phyloP scores from a whole-genome alignment of 2,113 vertebrate species.

The Ciconia maguari region DNA sequence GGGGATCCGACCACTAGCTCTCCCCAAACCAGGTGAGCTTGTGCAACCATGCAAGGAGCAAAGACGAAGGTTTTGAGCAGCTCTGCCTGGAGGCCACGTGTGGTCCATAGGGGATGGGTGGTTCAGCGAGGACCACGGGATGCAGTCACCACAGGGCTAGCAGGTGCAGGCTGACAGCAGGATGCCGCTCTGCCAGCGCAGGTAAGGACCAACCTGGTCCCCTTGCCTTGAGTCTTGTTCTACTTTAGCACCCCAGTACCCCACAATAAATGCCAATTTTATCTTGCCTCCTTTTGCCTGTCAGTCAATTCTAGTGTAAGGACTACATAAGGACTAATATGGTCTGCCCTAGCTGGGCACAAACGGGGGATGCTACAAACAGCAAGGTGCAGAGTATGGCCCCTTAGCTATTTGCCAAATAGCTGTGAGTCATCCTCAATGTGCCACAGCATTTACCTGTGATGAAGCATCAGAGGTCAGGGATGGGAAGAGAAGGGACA shows the following conservation, averaged over 20 bases:
- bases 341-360: neutral
- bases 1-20: neutral
- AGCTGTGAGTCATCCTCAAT: neutral
- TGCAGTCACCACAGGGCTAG: neutral
- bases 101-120: neutral
- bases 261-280: neutral
- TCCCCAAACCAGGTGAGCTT: neutral
- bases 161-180: accelerated
- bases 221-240: neutral
- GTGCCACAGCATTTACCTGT: neutral
- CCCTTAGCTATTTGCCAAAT: neutral
- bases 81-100: neutral
- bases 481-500: neutral
- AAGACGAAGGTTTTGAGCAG: neutral
- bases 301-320: neutral
- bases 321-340: neutral
- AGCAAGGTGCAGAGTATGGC: neutral
- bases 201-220: neutral
- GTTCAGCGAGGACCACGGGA: neutral
- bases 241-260: neutral
- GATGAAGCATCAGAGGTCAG: neutral
- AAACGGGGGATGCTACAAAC: neutral
- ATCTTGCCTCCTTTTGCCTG: neutral
- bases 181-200: neutral
- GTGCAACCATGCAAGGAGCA: neutral